These are phyloP conservation scores for Ctenodactylus gundi DNA, from an alignment of 2,113 vertebrate species.

Conservation along the genomic window DNA sequence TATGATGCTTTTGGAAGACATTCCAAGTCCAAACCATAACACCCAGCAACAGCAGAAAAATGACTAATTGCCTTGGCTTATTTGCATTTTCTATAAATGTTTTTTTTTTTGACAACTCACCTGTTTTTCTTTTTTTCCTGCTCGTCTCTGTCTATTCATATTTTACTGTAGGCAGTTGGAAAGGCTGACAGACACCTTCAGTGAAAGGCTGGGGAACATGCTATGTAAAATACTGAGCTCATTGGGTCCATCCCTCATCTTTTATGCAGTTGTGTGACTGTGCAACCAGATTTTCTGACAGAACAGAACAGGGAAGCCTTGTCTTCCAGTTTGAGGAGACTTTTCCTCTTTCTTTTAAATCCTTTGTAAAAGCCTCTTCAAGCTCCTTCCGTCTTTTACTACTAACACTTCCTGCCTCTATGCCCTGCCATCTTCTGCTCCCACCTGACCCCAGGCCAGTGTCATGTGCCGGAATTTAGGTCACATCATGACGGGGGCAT, in stretches of 20 bases:
- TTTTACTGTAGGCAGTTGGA: background rate
- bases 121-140: no score
- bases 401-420: background rate
- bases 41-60: no score
- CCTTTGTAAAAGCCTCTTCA: background rate
- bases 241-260: no score
- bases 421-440: background rate
- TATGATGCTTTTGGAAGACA: no score
- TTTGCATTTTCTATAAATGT: background rate
- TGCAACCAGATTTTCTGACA: background rate
- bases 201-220: no score
- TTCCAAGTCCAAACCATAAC: no score
- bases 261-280: no score
- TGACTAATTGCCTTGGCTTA: background rate
- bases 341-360: background rate
- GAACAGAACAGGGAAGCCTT: background rate
- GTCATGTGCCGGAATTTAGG: fast-evolving
- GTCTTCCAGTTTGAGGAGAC: background rate
- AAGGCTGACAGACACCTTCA: background rate
- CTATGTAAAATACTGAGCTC: background rate
- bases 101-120: background rate
- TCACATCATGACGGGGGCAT: background rate
- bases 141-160: background rate
- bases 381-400: background rate
- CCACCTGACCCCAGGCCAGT: no score